Base-by-base conservation (phyloP, 2,888 invertebrate genomes). In the Ophion costatus region DNA sequence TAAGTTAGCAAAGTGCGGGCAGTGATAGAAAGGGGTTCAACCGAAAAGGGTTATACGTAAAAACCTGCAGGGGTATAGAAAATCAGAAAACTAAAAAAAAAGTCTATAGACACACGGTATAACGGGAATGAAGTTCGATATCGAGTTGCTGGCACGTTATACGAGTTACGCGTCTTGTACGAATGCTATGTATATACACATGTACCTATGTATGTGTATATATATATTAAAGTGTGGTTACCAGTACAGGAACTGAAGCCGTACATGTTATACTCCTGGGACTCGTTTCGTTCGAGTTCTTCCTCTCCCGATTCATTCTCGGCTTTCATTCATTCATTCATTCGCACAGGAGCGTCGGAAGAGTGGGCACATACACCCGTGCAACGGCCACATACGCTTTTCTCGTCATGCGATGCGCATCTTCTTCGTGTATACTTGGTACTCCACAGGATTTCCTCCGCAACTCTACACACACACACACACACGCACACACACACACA, bases 131-230 rank as follows among this genome's bases (percentile, higher is more conserved):
- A 70, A 74, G 66, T 59, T 17, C 73, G 74, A 74, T 74, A 79
- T 83, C 82, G 78, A 56, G 56, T 83, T 79, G 42, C 78, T 17
- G 33, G 14, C 71, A 61, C 71, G 78, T 78, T 77, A 70, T 79
- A 82, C 73, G 82, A 78, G 73, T 82, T 82, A 82, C 78, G 77
- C 82, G 66, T 56, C 66, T 51, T 38, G 51, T 82, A 82, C 82
- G 57, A 66, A 67, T 82, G 71, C 64, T 42, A 38, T 63, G 24
- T 42, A 63, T 45, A n/a, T 33, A 45, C 10, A 64, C 61, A n/a
- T 24, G 69, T 42, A 20, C 33, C 10, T 33, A 4, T 20, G 59
- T 56, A 14, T 57, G 33, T 57, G 20, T 29, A 33, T 51, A 14
- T 45, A 14, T n/a, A 22, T 3, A 59, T 9, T 9, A 22, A 22